These are phyloP conservation scores for Rhopalosiphum padi DNA, from an alignment of 1,140 invertebrate genomes.

Conservation along the genomic window DNA sequence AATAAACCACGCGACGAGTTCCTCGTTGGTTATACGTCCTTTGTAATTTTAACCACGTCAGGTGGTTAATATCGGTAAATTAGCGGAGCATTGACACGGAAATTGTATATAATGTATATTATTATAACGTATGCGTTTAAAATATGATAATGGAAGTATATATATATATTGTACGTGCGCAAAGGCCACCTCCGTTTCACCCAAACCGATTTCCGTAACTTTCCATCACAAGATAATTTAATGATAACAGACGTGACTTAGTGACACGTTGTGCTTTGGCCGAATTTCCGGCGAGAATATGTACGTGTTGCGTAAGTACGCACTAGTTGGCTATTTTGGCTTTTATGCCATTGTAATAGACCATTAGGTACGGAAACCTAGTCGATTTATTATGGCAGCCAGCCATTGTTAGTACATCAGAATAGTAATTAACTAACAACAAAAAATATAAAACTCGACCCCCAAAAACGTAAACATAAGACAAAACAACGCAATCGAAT, in stretches of 20 bases:
- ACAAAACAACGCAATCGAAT: too few relatives aligned
- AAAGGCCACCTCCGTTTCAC: not conserved
- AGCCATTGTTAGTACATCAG: not conserved
- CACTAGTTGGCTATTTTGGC: not conserved
- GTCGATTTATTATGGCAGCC: not conserved
- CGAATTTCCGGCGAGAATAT: not conserved
- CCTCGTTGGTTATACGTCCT: not conserved
- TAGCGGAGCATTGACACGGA: not conserved
- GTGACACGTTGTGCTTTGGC: not conserved
- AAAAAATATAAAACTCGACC: not conserved
- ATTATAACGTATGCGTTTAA: not conserved
- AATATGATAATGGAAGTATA: not conserved
- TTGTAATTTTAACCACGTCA: not conserved
- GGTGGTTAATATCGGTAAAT: not conserved
- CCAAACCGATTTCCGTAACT: not conserved
- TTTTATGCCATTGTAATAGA: not conserved
- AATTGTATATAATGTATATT: slow-evolving; percentile 3
- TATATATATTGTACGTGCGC: not conserved
- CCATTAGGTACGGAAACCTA: not conserved
- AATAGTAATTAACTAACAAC: not conserved
- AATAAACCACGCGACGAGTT: not conserved
- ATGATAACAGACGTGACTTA: not conserved
- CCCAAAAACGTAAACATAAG: too few relatives aligned
- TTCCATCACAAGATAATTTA: not conserved
- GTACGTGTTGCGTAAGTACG: not conserved